Percentiles rank a stretch among this genome's conserved stretches.
phyloP scores from a whole-genome alignment of 2,888 invertebrate species.

The Xylocampa areola region DNA sequence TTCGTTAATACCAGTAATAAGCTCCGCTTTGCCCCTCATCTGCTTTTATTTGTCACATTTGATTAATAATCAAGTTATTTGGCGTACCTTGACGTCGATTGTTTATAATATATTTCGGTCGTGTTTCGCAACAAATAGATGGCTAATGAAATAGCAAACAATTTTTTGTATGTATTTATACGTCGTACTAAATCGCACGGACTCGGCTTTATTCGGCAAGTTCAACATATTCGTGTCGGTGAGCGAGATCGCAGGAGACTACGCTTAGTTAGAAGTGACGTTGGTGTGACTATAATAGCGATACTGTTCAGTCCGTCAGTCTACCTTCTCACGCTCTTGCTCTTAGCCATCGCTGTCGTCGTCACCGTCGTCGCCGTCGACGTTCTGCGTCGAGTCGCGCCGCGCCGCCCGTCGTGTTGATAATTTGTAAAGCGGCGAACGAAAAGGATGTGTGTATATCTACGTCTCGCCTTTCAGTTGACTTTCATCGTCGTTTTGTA shows the following conservation, averaged over 20 bases:
- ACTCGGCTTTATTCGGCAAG: conserved; percentile 77
- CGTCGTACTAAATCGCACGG: conserved; percentile 74
- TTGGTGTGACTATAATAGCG: conserved; percentile 82
- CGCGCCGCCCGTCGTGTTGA: conserved; percentile 77
- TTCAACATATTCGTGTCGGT: conserved; percentile 72
- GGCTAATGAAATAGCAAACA: conserved; percentile 74
- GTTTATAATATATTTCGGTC: conserved; percentile 60
- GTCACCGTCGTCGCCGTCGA: conserved; percentile 65
- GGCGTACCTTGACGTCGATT: conserved; percentile 41
- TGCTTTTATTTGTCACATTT: conserved; percentile 13
- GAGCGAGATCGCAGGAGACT: conserved; percentile 82
- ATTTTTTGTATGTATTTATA: conserved; percentile 69
- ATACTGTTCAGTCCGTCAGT: conserved; percentile 75
- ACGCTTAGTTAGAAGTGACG: conserved; percentile 71
- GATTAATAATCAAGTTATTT: conserved; percentile 40
- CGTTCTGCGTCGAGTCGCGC: conserved; percentile 64
- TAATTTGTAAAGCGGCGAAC: conserved; percentile 85
- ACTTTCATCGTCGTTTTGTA: conserved; percentile 89
- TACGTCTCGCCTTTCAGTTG: conserved; percentile 90
- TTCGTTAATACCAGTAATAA: neutral
- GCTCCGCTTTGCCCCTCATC: conserved; percentile 10
- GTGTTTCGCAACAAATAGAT: conserved; percentile 72
- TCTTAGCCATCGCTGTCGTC: conserved; percentile 63
- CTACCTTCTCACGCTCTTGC: conserved; percentile 70
- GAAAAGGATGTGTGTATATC: conserved; percentile 89